Evolutionary conservation across 64 coral and sea anemone species (phyloP).

Genomic region (Pachyseris speciosa): DNA sequence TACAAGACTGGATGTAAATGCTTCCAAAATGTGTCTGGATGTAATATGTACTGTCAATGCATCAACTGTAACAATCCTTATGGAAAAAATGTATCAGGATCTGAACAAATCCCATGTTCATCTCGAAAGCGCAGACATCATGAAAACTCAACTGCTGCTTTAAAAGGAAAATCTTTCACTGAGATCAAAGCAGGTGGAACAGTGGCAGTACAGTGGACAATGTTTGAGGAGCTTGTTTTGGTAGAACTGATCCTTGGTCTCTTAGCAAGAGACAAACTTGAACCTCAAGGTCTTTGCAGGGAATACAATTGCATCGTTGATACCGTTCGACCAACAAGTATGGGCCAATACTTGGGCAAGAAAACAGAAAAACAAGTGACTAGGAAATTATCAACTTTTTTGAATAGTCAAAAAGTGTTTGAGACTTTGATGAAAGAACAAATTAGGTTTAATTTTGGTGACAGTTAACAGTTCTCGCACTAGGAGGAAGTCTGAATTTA

Average conservation of each 20-base stretch:
- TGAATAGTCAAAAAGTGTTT: conserved; percentile 59
- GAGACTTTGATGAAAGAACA: conserved; percentile 62
- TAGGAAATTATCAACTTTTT: conserved; percentile 27
- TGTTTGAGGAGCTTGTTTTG: conserved; percentile 71
- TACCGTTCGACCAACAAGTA: conserved; percentile 22
- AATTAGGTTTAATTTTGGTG: conserved; percentile 48
- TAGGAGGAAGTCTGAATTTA: conserved; percentile 22
- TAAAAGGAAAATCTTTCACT: conserved; percentile 28
- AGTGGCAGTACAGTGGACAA: conserved; percentile 47
- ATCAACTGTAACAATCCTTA: too few species aligned
- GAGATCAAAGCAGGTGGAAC: conserved; percentile 40
- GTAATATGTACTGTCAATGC: too few species aligned
- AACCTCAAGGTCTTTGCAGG: conserved; percentile 27
- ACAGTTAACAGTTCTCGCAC: conserved; percentile 15
- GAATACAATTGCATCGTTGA: conserved; percentile 46
- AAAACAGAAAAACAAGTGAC: conserved; percentile 60
- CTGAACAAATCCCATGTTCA: too few species aligned
- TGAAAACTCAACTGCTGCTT: too few species aligned
- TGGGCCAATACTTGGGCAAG: conserved; percentile 35
- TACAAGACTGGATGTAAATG: conserved; percentile 35
- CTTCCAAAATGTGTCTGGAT: too few species aligned
- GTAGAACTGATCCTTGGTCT: conserved; percentile 31
- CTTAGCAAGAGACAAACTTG: conserved; percentile 46
- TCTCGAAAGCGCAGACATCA: too few species aligned
- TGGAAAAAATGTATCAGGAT: too few species aligned